A percentile compares a stretch with the other conserved stretches of the same genome.
phyloP scores from a whole-genome alignment of 2,113 vertebrate species.

The Neomonachus schauinslandi region DNA sequence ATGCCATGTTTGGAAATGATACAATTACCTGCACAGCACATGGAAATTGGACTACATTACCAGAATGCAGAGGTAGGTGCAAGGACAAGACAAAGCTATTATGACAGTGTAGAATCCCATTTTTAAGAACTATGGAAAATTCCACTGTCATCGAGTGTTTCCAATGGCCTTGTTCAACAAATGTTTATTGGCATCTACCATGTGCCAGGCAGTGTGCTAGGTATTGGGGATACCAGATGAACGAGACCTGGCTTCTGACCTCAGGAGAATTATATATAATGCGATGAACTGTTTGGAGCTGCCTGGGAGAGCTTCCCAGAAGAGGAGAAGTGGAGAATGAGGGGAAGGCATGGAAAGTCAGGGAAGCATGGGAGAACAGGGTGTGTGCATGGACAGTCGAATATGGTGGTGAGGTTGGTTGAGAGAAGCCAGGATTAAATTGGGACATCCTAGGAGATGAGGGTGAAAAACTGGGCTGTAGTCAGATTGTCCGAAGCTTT shows the following conservation, averaged over 20 bases:
- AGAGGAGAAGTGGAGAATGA: background rate
- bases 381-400: background rate
- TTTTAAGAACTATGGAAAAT: background rate
- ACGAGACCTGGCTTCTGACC: background rate
- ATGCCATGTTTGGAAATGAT: slow-evolving; percentile 88
- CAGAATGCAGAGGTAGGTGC: slow-evolving; percentile 90
- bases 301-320: background rate
- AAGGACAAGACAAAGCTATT: background rate
- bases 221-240: too few species aligned
- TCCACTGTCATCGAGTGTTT: background rate
- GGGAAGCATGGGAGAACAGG: background rate
- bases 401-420: background rate
- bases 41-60: slow-evolving; percentile 91
- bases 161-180: background rate
- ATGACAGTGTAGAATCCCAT: background rate
- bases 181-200: background rate
- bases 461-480: background rate
- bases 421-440: background rate
- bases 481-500: background rate
- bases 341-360: background rate
- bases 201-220: background rate
- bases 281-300: background rate
- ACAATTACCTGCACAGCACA: slow-evolving; percentile 86
- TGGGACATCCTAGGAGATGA: background rate
- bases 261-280: background rate